Evolutionary conservation across 2,888 invertebrate species (phyloP), one percentile per base, ranked within the genome.

Genomic region (Hymenopus coronatus): DNA sequence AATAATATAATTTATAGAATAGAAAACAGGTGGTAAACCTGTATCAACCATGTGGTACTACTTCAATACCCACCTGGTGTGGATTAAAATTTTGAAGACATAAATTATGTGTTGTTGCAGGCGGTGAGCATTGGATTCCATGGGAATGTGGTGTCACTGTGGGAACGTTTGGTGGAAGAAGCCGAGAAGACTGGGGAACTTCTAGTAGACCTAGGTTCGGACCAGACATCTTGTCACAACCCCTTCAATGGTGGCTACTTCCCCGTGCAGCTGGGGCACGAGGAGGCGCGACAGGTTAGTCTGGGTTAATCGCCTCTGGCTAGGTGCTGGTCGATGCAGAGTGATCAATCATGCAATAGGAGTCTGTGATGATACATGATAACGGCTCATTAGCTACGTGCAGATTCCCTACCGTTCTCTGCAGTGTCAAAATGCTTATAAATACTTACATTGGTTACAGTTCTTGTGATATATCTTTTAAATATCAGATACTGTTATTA

Each of bases 191-290:
- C 94, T 3, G 46, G 95, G 93, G 87, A 89, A 33, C 81, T 86
- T 12, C 82, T 89, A 33, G 89, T 89, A 0, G 95, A 95, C 84
- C 92, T 96, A 27, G 95, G 95, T 0, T 95, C 95, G 2, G 95
- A 95, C 91, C 95, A 95, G 92, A 95, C 95, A 0, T 95, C 95
- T 0, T 94, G 94, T 88, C 95, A 95, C 91, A 95, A 95, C 91
- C 95, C 95, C 0, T 95, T 93, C 92, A 93, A 93, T 84, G 95
- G 95, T 0, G 89, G 89, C 28, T 95, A 95, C 92, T 95, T 94
- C 91, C 95, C 95, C 2, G 94, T 93, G 4, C 89, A 89, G 54
- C 89, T 89, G 30, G 70, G 28, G 1, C 94, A 94, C 91, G 94
- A 94, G 54, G 93, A 95, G 90, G 92, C 94, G 1, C 92, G 94